phyloP scores from a whole-genome alignment of 2,888 invertebrate genomes.

The Capitulum mitella region DNA sequence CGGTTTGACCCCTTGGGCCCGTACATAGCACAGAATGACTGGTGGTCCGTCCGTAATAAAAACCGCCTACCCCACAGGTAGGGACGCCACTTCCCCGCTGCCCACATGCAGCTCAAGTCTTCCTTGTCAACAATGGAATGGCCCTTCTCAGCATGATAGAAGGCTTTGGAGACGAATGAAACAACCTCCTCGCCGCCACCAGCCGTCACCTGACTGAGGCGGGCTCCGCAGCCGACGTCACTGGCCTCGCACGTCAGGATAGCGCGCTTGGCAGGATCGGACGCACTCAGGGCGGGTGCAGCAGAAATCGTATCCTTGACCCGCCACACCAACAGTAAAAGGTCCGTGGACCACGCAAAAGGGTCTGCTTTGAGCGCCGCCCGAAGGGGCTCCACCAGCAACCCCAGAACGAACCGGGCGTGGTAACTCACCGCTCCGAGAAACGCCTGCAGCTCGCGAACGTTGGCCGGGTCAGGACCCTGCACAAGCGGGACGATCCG shows the following conservation, averaged over 20 bases:
- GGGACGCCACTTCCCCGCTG: not conserved
- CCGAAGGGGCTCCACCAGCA: not conserved
- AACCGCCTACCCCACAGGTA: not conserved
- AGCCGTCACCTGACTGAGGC: not conserved
- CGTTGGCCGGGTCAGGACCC: not conserved
- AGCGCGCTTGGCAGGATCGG: not conserved
- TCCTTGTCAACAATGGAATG: not conserved
- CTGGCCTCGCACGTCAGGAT: not conserved
- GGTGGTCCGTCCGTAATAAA: not conserved
- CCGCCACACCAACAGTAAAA: not conserved
- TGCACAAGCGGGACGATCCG: not conserved
- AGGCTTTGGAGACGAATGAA: not conserved
- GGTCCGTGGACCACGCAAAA: not conserved
- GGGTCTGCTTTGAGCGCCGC: not conserved
- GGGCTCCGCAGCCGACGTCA: not conserved
- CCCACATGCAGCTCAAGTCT: not conserved
- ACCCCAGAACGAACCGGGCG: not conserved
- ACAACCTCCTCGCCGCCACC: not conserved
- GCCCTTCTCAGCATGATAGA: not conserved
- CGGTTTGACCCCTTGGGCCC: not conserved
- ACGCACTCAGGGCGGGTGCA: not conserved
- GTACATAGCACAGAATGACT: not conserved
- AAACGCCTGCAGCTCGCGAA: not conserved
- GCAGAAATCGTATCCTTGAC: not conserved
- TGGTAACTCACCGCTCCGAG: not conserved